A percentile compares a stretch with the other conserved stretches of the same genome.
These are phyloP conservation scores for Neodontobutis hainanensis DNA, from an alignment of 2,113 vertebrate genomes.

Conservation along the genomic window DNA sequence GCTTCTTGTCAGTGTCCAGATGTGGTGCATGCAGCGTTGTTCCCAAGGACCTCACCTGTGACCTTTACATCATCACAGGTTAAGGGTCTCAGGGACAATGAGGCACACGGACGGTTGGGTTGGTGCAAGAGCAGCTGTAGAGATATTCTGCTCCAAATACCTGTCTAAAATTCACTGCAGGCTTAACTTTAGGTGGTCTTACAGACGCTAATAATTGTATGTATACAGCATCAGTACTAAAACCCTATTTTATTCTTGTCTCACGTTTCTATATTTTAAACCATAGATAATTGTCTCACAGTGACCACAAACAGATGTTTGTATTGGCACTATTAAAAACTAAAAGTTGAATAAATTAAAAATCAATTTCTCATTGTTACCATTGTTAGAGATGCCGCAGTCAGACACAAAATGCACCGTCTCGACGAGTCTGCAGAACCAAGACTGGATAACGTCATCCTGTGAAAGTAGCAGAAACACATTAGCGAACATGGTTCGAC, in stretches of 20 bases:
- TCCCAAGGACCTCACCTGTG: constrained; percentile 98
- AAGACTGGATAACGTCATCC: constrained; percentile 33
- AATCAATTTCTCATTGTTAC: constrained; percentile 22
- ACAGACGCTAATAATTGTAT: neutral
- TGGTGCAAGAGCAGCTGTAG: too few relatives aligned
- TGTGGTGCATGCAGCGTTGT: constrained; percentile 76
- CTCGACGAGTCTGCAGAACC: constrained; percentile 14
- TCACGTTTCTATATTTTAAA: neutral
- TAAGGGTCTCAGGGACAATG: constrained; percentile 97
- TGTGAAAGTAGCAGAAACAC: constrained; percentile 38
- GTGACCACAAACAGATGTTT: neutral
- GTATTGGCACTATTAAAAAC: neutral
- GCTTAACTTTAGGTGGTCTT: too few relatives aligned
- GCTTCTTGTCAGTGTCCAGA: constrained; percentile 12
- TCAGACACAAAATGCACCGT: constrained; percentile 15
- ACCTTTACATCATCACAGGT: constrained; percentile 91
- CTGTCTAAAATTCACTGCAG: neutral
- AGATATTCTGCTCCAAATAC: neutral
- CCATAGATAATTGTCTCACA: neutral
- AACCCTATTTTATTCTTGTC: neutral
- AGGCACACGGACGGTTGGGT: constrained; percentile 58
- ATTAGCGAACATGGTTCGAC: neutral
- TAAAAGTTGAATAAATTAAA: neutral
- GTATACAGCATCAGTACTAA: neutral
- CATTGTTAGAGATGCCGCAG: constrained; percentile 27